A percentile compares a stretch with the other conserved stretches of the same genome.
phyloP scores from a whole-genome alignment of 2,888 invertebrate genomes.

The Aporophyla nigra region DNA sequence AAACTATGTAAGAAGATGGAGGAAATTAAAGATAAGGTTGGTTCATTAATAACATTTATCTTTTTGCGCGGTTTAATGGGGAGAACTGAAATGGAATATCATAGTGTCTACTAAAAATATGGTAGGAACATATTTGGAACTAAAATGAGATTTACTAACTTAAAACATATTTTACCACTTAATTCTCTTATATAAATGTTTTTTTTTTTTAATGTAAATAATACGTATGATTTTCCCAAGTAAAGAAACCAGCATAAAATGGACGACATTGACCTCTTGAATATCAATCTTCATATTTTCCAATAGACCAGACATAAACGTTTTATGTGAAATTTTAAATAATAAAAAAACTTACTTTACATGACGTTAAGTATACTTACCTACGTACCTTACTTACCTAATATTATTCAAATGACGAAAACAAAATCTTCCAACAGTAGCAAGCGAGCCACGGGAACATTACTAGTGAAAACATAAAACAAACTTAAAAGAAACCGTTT shows the following conservation, averaged over 20 bases:
- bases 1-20: slow-evolving; percentile 7
- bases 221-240: not conserved
- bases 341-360: too few relatives aligned
- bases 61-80: slow-evolving; percentile 1
- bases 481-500: slow-evolving; percentile 48
- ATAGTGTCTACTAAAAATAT: not conserved
- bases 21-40: slow-evolving; percentile 15
- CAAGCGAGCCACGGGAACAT: not conserved
- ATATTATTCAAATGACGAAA: not conserved
- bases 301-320: too few relatives aligned
- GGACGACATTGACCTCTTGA: not conserved
- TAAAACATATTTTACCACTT: not conserved
- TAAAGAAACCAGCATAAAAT: not conserved
- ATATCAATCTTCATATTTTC: not conserved
- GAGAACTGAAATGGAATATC: slow-evolving; percentile 1
- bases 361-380: too few relatives aligned
- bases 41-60: slow-evolving; percentile 31
- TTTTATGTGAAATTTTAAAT: too few relatives aligned
- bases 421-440: not conserved
- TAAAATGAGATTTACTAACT: not conserved
- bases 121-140: not conserved
- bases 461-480: slow-evolving; percentile 28
- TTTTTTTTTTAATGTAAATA: too few relatives aligned
- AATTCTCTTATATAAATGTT: too few relatives aligned
- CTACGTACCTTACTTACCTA: too few relatives aligned